Conservation (phyloP, 2,113 vertebrate genomes). For the Dipodomys ordii region DNA sequence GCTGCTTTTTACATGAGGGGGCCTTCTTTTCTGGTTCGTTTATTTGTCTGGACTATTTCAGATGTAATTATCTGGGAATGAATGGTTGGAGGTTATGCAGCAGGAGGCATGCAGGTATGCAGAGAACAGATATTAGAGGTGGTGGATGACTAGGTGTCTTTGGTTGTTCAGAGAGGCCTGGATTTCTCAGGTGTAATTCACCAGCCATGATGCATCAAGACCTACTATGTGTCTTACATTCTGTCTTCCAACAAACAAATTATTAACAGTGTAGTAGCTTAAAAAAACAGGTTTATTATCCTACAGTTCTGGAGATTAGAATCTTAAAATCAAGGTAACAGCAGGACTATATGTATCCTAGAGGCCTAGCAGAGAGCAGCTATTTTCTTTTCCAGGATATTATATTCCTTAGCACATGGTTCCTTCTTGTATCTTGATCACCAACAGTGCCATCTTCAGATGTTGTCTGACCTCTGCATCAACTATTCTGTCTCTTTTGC, state of each 20-base stretch:
- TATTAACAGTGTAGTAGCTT: background rate
- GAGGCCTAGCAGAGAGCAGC: background rate
- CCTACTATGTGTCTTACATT: background rate
- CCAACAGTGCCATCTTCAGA: background rate
- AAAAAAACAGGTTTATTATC: background rate
- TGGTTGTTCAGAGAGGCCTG: background rate
- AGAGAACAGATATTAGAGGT: background rate
- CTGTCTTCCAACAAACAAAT: background rate
- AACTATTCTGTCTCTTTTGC: background rate
- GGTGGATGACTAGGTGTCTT: background rate
- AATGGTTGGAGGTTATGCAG: background rate
- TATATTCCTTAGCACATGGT: background rate
- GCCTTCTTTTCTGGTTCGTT: constrained; percentile 53
- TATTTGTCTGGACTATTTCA: constrained; percentile 56
- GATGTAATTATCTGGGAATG: constrained; percentile 36
- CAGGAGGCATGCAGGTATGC: background rate
- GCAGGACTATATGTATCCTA: background rate
- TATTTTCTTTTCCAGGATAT: background rate
- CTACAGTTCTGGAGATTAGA: background rate
- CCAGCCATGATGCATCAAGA: background rate
- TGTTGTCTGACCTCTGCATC: background rate
- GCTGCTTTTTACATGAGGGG: background rate
- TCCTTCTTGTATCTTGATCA: background rate
- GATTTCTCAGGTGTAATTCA: background rate
- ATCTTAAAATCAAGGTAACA: background rate